Conservation (phyloP, 2,888 invertebrate species). For the Drosophila lutescens region DNA sequence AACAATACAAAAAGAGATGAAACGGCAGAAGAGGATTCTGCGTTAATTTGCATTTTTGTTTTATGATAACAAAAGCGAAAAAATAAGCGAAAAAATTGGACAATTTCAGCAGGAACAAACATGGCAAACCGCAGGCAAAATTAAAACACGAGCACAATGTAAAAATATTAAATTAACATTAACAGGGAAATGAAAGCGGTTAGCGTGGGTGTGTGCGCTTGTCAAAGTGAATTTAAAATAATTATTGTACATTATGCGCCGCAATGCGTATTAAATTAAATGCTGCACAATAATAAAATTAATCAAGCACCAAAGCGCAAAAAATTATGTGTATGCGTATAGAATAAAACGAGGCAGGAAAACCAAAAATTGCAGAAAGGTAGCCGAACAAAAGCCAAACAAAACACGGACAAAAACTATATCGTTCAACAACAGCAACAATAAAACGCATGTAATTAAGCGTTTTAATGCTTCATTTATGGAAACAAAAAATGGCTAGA, state of each 20-base stretch:
- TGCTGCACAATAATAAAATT: constrained; percentile 75
- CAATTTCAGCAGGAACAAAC: constrained; percentile 35
- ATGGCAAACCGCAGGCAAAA: constrained; percentile 63
- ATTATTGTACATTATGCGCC: constrained; percentile 75
- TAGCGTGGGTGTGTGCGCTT: constrained; percentile 44
- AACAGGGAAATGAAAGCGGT: constrained; percentile 48
- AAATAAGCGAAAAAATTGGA: constrained; percentile 39
- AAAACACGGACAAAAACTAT: constrained; percentile 34
- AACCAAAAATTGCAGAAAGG: constrained; percentile 27
- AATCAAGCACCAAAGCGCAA: constrained; percentile 63
- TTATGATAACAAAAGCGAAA: constrained; percentile 61
- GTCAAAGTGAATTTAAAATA: constrained; percentile 80
- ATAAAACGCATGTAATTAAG: constrained; percentile 38
- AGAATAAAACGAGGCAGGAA: constrained; percentile 15
- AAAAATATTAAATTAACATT: constrained; percentile 78
- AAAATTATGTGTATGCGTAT: constrained; percentile 12
- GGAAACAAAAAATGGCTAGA: constrained; percentile 5
- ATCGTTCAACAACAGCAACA: constrained; percentile 17
- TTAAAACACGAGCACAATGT: constrained; percentile 71
- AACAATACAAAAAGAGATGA: constrained; percentile 57
- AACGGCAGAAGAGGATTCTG: constrained; percentile 49
- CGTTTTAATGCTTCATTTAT: constrained; percentile 54
- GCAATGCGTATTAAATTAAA: constrained; percentile 75
- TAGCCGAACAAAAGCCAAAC: constrained; percentile 30
- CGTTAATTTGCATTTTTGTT: constrained; percentile 80